phyloP scores from a whole-genome alignment of 2,888 invertebrate genomes.

The Pasiphila rectangulata region DNA sequence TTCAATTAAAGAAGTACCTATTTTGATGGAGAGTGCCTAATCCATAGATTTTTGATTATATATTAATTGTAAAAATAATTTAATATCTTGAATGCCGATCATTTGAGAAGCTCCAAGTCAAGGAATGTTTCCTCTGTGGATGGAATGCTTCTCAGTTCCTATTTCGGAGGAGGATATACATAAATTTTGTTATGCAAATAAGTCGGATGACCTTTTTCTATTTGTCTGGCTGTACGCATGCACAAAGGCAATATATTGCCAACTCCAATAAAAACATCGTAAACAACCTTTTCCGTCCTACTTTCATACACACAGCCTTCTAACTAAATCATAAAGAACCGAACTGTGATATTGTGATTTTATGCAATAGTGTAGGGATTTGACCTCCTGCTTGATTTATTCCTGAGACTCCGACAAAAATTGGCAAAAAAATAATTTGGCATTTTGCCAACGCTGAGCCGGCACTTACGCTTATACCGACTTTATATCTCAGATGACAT shows the following conservation, averaged over 20 bases:
- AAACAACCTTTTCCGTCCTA: conserved; percentile 25
- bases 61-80: too few relatives aligned
- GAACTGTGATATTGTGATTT: conserved; percentile 39
- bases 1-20: too few relatives aligned
- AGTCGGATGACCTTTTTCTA: background rate
- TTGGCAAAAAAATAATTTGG: conserved; percentile 61
- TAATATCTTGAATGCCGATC: too few relatives aligned
- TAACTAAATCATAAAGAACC: conserved; percentile 26
- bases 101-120: too few relatives aligned
- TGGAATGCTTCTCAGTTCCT: too few relatives aligned
- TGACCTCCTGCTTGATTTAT: conserved; percentile 57
- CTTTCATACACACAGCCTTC: conserved; percentile 22
- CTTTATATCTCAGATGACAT: conserved; percentile 35
- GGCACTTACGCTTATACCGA: conserved; percentile 25
- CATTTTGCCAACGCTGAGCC: conserved; percentile 49
- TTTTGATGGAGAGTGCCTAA: too few relatives aligned
- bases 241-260: conserved; percentile 13
- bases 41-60: too few relatives aligned
- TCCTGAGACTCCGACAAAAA: conserved; percentile 50
- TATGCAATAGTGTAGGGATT: conserved; percentile 40
- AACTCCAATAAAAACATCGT: conserved; percentile 10
- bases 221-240: background rate
- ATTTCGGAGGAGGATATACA: too few relatives aligned
- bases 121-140: too few relatives aligned
- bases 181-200: background rate